Percentiles rank a stretch among this genome's conserved stretches.
Conservation (phyloP, 2,888 invertebrate genomes). For the Ectemnius continuus region DNA sequence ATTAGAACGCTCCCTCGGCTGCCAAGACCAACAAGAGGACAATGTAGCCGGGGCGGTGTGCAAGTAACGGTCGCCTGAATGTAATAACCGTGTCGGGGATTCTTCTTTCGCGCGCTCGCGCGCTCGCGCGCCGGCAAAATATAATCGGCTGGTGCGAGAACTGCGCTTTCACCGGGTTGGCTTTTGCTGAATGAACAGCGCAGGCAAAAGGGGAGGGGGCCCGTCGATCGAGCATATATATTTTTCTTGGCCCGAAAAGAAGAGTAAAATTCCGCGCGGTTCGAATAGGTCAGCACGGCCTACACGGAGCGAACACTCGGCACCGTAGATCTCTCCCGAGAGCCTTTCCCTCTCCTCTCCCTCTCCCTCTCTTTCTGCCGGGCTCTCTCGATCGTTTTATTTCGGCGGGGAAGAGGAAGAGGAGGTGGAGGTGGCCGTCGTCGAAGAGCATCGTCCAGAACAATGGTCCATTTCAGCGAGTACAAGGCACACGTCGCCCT, state of each 20-base stretch:
- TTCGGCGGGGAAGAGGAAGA: slow-evolving; percentile 48
- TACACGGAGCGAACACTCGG: slow-evolving; percentile 53
- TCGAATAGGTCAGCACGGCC: slow-evolving; percentile 54
- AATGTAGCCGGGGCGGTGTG: too few relatives aligned
- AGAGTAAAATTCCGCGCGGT: slow-evolving; percentile 40
- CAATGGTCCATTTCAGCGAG: slow-evolving; percentile 68
- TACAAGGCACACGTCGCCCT: slow-evolving; percentile 53
- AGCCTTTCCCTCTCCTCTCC: too few relatives aligned
- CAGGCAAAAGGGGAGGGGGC: neutral
- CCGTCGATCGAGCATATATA: slow-evolving; percentile 30
- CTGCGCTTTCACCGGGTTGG: too few relatives aligned
- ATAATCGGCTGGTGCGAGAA: too few relatives aligned
- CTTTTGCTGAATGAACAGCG: too few relatives aligned
- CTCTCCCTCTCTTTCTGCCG: too few relatives aligned
- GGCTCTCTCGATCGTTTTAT: slow-evolving; percentile 60
- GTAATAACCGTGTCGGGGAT: too few relatives aligned
- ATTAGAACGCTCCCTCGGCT: too few relatives aligned
- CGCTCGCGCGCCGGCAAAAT: too few relatives aligned
- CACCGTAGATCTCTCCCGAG: slow-evolving; percentile 47
- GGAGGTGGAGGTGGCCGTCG: slow-evolving; percentile 56
- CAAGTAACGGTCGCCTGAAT: too few relatives aligned
- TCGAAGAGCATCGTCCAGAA: slow-evolving; percentile 66
- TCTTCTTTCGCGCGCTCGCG: too few relatives aligned
- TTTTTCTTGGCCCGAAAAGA: slow-evolving; percentile 9
- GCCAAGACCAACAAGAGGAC: too few relatives aligned